Base-by-base conservation (phyloP, 2,888 invertebrate genomes). In the Pristionchus fissidentatus region DNA sequence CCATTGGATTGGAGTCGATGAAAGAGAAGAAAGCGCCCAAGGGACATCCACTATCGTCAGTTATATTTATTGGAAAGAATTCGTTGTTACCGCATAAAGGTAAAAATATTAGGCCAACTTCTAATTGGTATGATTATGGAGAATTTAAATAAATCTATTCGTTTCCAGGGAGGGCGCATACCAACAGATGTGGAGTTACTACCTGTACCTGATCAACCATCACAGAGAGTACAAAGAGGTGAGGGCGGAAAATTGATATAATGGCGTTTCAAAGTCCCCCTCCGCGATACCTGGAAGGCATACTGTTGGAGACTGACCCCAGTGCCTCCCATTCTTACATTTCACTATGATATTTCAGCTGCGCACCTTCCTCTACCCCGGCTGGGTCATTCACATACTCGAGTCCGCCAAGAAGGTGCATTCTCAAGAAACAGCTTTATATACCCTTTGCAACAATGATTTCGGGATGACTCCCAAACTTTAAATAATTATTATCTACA, bases 181-280 rank as follows among this genome's bases (percentile, higher is more conserved):
- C 8, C 66, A 66, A 10, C 66, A 66, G 38, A n/a, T 66, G 38
- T 66, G 66, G 38, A 41, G 38, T 19, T 66, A 66, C 66, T 66
- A 66, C 66, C 19, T n/a, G 19, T 66, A 66, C n/a, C 38, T 66
- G n/a, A 22, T 66, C 32, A 41, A 66, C 38, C 66, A 41, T 38
- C 38, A 41, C 66, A 66, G 66, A 19, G 66, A 66, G 66, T 38
- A 41, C 4, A 66, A 66, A n/a, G 66, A 66, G 66, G 66, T 66
- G 38, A 35, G 22, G 41, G n/a, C n/a, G n/a, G n/a, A n/a, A n/a
- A n/a, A n/a, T n/a, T n/a, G n/a, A n/a, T n/a, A n/a, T n/a, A n/a
- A n/a, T n/a, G n/a, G n/a, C n/a, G n/a, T n/a, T n/a, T n/a, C n/a
- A n/a, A n/a, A n/a, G n/a, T n/a, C n/a, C n/a, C n/a, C n/a, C n/a